Percentiles rank a stretch among this genome's conserved stretches.
phyloP scores from a whole-genome alignment of 2,797 vertebrate species.

The Girardinus metallicus region DNA sequence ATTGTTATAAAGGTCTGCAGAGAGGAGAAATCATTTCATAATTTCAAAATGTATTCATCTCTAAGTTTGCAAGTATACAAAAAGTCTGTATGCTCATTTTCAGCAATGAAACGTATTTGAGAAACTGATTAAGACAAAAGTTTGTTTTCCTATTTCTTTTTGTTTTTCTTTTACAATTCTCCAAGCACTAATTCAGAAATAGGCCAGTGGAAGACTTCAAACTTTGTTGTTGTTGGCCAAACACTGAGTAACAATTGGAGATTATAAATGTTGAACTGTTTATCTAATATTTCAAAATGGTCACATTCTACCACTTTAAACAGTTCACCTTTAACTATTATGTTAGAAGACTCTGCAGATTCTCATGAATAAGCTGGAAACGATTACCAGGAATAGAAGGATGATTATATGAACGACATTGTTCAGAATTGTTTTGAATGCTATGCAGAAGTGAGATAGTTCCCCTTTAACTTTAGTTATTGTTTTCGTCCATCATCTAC shows the following conservation, averaged over 20 bases:
- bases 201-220: background rate
- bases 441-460: conserved; percentile 71
- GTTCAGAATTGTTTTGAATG: conserved; percentile 27
- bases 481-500: conserved; percentile 15
- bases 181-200: background rate
- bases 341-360: conserved; percentile 12
- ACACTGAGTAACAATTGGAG: fast-evolving
- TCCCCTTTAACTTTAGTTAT: conserved; percentile 50
- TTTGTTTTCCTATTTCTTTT: too few species aligned
- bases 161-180: background rate
- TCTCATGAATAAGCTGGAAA: conserved; percentile 25
- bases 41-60: background rate
- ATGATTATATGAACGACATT: conserved; percentile 4
- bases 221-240: background rate
- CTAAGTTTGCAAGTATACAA: background rate
- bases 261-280: background rate
- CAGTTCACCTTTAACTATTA: background rate
- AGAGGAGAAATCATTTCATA: background rate
- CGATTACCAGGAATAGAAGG: conserved; percentile 35
- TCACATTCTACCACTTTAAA: background rate
- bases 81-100: background rate
- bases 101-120: background rate
- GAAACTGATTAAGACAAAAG: background rate
- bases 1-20: background rate
- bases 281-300: background rate